Evolutionary conservation across 2,113 vertebrate genomes (phyloP).

Genomic region (Phoxinus phoxinus): DNA sequence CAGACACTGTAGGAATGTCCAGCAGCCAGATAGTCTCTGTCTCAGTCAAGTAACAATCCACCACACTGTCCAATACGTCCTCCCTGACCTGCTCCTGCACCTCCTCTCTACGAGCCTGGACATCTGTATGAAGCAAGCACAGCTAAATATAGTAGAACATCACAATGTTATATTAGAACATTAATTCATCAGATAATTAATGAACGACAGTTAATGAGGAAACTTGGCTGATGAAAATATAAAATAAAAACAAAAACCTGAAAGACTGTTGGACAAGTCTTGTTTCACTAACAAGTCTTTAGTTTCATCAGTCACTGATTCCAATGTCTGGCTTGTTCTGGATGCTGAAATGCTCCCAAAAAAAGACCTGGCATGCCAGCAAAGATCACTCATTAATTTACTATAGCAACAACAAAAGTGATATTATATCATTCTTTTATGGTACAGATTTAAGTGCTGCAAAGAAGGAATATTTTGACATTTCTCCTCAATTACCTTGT

Average conservation of each 20-base stretch:
- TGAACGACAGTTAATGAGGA: neutral
- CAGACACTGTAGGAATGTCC: slow-evolving; percentile 72
- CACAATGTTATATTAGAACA: neutral
- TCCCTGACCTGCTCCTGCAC: slow-evolving; percentile 70
- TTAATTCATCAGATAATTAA: neutral
- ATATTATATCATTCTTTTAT: neutral
- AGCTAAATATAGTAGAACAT: neutral
- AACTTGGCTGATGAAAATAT: neutral
- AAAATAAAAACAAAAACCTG: slow-evolving; percentile 70
- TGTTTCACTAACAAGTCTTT: slow-evolving; percentile 70
- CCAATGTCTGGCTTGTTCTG: slow-evolving; percentile 66
- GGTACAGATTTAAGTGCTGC: neutral
- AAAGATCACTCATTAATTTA: neutral
- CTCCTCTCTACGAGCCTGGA: slow-evolving; percentile 63
- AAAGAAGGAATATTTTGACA: neutral
- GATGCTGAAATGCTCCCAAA: slow-evolving; percentile 79
- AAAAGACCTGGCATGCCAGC: slow-evolving; percentile 72
- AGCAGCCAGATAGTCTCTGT: slow-evolving; percentile 81
- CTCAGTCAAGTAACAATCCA: slow-evolving; percentile 78
- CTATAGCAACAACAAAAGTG: neutral
- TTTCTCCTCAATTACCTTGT: slow-evolving; percentile 73
- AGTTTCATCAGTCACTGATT: slow-evolving; percentile 72
- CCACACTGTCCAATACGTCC: slow-evolving; percentile 73
- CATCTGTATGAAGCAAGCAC: slow-evolving; percentile 66
- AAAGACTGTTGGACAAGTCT: slow-evolving; percentile 61